Percentiles rank a stretch among this genome's conserved stretches.
These are phyloP conservation scores for Diadumene lineata DNA, from an alignment of 92 coral and sea anemone species.

Conservation along the genomic window DNA sequence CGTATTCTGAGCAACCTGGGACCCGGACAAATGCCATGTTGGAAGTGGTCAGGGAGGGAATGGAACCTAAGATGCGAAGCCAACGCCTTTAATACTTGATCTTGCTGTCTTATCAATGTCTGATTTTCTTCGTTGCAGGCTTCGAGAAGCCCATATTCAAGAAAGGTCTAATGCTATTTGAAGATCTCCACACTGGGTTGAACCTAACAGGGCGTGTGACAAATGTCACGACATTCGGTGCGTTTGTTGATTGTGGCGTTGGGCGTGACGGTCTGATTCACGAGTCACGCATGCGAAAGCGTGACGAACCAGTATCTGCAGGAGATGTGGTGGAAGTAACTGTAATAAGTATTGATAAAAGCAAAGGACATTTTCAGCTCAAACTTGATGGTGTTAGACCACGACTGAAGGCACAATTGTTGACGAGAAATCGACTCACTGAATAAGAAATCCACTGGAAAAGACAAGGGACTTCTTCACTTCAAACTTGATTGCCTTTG, in stretches of 20 bases:
- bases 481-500: too few species aligned
- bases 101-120: too few species aligned
- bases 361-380: conserved; percentile 53
- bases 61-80: too few species aligned
- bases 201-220: conserved; percentile 82
- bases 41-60: too few species aligned
- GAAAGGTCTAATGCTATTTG: conserved; percentile 66
- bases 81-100: too few species aligned
- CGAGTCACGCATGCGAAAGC: conserved; percentile 56
- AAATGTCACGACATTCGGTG: conserved; percentile 94
- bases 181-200: conserved; percentile 64
- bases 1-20: too few species aligned
- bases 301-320: conserved; percentile 54
- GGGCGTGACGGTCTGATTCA: conserved; percentile 84
- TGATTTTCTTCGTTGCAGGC: conserved; percentile 45
- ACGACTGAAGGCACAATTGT: conserved; percentile 56
- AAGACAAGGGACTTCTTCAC: too few species aligned
- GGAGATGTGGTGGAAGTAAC: conserved; percentile 86
- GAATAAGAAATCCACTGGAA: background rate
- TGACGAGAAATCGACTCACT: conserved; percentile 23
- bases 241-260: conserved; percentile 95
- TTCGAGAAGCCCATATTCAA: conserved; percentile 89
- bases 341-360: conserved; percentile 53
- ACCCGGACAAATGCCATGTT: too few species aligned
- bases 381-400: conserved; percentile 44